Percentiles rank a stretch among this genome's conserved stretches.
phyloP scores from a whole-genome alignment of 2,888 invertebrate genomes.

The Phyllotreta striolata region DNA sequence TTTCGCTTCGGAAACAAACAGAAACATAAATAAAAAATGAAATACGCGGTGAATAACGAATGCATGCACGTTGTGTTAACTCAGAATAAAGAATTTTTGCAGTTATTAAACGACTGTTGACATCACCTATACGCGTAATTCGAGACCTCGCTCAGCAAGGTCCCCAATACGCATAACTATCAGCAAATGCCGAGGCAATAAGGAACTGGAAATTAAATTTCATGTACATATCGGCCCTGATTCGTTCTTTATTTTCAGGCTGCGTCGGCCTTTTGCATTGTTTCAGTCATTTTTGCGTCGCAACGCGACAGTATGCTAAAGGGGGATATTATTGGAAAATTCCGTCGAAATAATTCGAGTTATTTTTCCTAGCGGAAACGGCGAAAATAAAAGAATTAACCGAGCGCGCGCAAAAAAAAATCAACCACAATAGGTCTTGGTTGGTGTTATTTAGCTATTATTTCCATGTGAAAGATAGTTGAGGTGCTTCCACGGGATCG shows the following conservation, averaged over 20 bases:
- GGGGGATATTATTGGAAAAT: neutral
- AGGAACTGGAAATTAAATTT: constrained; percentile 52
- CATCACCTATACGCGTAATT: constrained; percentile 28
- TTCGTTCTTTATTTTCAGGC: constrained; percentile 44
- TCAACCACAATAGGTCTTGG: no score
- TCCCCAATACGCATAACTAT: constrained; percentile 55
- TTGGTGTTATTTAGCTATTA: no score
- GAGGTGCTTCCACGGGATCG: no score
- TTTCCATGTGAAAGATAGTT: no score
- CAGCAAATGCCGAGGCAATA: constrained; percentile 49
- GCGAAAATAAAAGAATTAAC: no score
- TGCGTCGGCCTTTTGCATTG: constrained; percentile 17
- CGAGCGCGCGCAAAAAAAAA: no score
- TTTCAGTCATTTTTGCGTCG: neutral
- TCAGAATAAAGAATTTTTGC: neutral
- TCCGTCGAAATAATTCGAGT: neutral
- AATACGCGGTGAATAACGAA: neutral
- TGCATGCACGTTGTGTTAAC: neutral
- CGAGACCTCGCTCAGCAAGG: constrained; percentile 56
- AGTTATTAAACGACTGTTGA: constrained; percentile 19
- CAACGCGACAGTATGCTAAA: constrained; percentile 5
- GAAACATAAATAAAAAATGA: no score
- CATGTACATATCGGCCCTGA: constrained; percentile 53
- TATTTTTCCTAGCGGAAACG: no score
- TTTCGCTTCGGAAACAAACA: no score